A percentile compares a stretch with the other conserved stretches of the same genome.
Evolutionary conservation across 2,888 invertebrate species (phyloP).

Genomic region (Chaitophorus viminalis): DNA sequence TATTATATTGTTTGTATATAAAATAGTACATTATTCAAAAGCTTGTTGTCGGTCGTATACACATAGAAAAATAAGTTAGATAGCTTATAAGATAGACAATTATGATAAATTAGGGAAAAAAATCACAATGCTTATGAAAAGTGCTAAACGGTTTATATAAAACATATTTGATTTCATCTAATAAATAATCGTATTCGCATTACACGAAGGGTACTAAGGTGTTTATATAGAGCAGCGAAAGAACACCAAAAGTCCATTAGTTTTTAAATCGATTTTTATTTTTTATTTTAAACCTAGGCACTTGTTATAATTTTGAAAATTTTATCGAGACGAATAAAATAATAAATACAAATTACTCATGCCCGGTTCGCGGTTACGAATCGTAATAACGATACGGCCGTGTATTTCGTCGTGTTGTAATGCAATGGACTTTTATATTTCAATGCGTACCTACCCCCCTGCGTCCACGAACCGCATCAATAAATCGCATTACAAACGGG

Average conservation of each 20-base stretch:
- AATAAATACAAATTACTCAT: background rate
- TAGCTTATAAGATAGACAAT: background rate
- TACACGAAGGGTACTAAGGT: background rate
- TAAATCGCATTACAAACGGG: too few species aligned
- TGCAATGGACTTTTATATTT: too few species aligned
- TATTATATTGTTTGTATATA: too few species aligned
- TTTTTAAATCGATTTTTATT: background rate
- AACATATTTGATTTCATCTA: conserved; percentile 12
- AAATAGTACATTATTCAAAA: background rate
- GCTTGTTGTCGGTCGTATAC: background rate
- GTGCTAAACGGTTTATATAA: background rate
- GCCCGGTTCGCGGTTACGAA: background rate
- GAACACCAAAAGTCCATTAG: conserved; percentile 4
- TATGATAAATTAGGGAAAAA: background rate
- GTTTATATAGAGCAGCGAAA: background rate
- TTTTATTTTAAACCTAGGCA: background rate
- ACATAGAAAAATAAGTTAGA: background rate
- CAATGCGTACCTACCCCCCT: too few species aligned
- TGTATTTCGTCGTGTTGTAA: too few species aligned
- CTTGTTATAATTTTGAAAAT: background rate
- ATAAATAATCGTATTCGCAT: conserved; percentile 1
- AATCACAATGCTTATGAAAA: background rate
- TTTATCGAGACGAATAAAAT: background rate
- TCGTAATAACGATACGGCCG: too few species aligned
- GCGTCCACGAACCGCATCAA: too few species aligned